Percentiles rank a stretch among this genome's conserved stretches.
Conservation (phyloP, 2,888 invertebrate genomes). For the Eupithecia subumbrata region DNA sequence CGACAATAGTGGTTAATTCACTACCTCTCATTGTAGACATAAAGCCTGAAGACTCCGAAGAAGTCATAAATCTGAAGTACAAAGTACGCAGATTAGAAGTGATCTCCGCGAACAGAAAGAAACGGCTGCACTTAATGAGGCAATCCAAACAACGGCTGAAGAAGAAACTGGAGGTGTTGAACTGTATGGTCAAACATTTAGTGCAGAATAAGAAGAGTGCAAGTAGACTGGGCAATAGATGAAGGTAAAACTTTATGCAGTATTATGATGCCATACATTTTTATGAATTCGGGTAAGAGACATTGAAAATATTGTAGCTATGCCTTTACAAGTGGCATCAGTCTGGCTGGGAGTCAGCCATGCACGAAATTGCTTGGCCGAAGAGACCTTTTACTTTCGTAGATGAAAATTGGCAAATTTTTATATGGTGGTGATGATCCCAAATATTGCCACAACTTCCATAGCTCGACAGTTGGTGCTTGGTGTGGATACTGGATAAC, state of each 20-base stretch:
- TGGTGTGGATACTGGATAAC: not conserved
- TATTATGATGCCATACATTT: not conserved
- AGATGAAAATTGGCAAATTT: not conserved
- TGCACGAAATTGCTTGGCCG: not conserved
- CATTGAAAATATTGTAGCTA: not conserved
- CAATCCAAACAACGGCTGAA: conserved; percentile 58
- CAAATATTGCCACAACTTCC: not conserved
- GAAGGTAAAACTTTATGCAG: conserved; percentile 10
- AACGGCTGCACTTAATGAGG: conserved; percentile 64
- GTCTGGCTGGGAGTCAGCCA: not conserved
- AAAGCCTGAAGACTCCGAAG: conserved; percentile 60
- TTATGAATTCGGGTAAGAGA: not conserved
- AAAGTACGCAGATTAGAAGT: conserved; percentile 66
- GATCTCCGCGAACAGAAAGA: conserved; percentile 64
- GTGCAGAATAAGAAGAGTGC: conserved; percentile 54
- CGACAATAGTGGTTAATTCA: conserved; percentile 61
- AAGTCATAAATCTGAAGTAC: conserved; percentile 65
- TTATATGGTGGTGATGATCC: too few relatives aligned
- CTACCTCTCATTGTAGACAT: conserved; percentile 50
- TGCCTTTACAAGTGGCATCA: not conserved
- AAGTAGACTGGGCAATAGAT: conserved; percentile 20
- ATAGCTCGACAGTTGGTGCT: not conserved
- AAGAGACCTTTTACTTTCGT: not conserved
- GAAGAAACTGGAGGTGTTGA: conserved; percentile 64
- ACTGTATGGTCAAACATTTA: conserved; percentile 63